These are phyloP conservation scores for Pygoscelis antarcticus DNA, from an alignment of 2,113 vertebrate genomes.

Conservation along the genomic window DNA sequence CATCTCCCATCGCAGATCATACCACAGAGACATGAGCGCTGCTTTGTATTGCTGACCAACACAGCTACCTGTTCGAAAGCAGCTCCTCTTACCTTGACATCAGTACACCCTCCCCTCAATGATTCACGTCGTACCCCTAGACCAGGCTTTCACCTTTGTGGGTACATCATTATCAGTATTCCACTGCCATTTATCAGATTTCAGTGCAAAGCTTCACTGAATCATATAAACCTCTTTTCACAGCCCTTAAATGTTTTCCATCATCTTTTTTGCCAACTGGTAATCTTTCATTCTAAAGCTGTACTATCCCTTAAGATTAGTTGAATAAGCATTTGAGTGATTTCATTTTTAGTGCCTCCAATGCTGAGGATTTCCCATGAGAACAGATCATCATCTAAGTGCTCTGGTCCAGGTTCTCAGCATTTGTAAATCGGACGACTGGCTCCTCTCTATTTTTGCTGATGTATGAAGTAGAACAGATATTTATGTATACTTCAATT, in stretches of 20 bases:
- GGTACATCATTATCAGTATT: neutral
- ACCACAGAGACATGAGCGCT: fast-evolving
- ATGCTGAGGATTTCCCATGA: constrained; percentile 15
- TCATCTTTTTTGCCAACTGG: neutral
- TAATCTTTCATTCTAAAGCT: constrained; percentile 16
- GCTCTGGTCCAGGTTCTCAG: neutral
- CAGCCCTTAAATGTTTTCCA: neutral
- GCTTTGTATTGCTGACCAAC: neutral
- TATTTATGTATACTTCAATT: neutral
- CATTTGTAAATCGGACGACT: neutral
- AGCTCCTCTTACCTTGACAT: neutral
- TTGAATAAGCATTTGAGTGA: constrained; percentile 8
- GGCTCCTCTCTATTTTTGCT: neutral
- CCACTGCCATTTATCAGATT: neutral
- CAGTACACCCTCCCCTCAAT: no score
- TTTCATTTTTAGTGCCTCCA: constrained; percentile 11
- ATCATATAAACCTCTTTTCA: neutral
- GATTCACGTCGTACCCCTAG: no score
- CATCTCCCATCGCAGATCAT: neutral
- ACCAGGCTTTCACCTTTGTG: neutral
- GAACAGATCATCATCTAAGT: constrained; percentile 12
- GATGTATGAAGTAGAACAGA: neutral
- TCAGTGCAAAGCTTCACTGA: neutral
- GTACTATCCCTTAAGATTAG: neutral
- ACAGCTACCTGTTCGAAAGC: neutral